Conservation (phyloP, 2,113 vertebrate genomes). For the Coracopsis vasa region DNA sequence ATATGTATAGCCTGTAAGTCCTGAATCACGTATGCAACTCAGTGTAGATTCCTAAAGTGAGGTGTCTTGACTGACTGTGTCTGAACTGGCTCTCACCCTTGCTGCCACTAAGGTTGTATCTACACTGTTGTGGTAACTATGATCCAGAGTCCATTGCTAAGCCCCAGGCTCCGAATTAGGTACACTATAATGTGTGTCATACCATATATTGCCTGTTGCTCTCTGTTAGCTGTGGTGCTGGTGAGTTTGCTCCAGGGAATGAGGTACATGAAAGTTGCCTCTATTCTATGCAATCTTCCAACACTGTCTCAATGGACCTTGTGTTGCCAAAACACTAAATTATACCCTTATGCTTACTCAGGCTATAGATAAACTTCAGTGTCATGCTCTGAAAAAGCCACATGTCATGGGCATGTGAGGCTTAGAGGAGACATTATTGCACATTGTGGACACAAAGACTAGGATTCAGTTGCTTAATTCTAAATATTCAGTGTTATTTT, state of each 20-base stretch:
- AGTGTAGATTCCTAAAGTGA: background rate
- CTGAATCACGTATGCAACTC: background rate
- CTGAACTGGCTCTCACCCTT: background rate
- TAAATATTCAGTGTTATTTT: background rate
- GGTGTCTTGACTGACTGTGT: background rate
- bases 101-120: background rate
- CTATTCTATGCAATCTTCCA: background rate
- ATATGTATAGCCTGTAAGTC: rapidly evolving
- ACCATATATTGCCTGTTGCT: rapidly evolving
- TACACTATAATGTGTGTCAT: rapidly evolving
- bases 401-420: background rate
- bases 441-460: background rate
- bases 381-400: background rate
- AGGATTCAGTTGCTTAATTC: background rate
- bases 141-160: background rate
- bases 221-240: background rate
- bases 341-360: background rate
- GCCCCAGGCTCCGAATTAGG: rapidly evolving
- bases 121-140: background rate
- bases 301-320: background rate
- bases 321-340: background rate
- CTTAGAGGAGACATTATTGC: background rate
- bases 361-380: background rate
- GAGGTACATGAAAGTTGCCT: background rate
- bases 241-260: background rate